Percentiles rank a stretch among this genome's conserved stretches.
phyloP scores from a whole-genome alignment of 2,113 vertebrate genomes.

The Symphodus melops region DNA sequence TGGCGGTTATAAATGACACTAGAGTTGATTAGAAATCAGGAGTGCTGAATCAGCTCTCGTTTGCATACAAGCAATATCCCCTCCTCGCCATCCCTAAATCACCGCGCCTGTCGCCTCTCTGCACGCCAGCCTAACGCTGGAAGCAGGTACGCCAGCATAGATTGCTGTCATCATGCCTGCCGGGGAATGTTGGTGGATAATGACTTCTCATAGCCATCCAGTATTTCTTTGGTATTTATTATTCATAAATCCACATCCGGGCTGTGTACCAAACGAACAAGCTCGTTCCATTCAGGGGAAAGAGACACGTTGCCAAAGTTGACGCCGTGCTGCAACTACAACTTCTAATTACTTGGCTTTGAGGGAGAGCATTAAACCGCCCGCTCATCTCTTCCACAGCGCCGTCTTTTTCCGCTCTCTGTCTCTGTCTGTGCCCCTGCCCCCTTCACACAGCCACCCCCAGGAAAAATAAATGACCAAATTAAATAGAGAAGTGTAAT shows the following conservation, averaged over 20 bases:
- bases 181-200: constrained; percentile 74
- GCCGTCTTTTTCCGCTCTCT: constrained; percentile 31
- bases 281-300: constrained; percentile 49
- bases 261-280: constrained; percentile 70
- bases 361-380: constrained; percentile 54
- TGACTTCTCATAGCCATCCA: constrained; percentile 73
- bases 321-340: constrained; percentile 48
- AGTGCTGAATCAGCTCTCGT: constrained; percentile 86
- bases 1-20: constrained; percentile 78
- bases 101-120: constrained; percentile 57
- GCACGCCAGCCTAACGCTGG: constrained; percentile 47
- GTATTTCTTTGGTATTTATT: constrained; percentile 79
- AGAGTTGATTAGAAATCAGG: constrained; percentile 82
- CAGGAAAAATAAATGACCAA: constrained; percentile 81
- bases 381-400: constrained; percentile 22
- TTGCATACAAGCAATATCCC: constrained; percentile 87
- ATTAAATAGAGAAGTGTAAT: constrained; percentile 84
- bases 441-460: constrained; percentile 43
- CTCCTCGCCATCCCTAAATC: constrained; percentile 77
- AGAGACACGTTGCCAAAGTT: constrained; percentile 46
- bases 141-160: constrained; percentile 56
- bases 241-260: constrained; percentile 75
- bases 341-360: constrained; percentile 78
- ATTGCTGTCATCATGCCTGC: constrained; percentile 69
- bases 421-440: constrained; percentile 33